Conservation (phyloP, 1,140 invertebrate genomes). For the Sycophila sp. region DNA sequence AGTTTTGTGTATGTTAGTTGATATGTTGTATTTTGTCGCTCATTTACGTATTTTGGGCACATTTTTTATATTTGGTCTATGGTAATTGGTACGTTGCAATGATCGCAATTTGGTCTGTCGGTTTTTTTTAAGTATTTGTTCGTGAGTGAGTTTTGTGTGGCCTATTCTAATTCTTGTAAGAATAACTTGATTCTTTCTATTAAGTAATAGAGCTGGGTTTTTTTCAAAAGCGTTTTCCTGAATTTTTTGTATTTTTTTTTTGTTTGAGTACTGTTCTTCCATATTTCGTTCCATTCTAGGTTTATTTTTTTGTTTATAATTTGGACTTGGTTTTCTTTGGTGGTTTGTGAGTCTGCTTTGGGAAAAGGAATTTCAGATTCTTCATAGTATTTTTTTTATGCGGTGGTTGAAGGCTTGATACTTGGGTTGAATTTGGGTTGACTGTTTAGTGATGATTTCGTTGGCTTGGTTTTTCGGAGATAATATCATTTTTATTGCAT, state of each 20-base stretch:
- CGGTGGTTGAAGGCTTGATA: background rate
- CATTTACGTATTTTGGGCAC: too few species aligned
- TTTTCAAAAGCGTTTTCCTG: background rate
- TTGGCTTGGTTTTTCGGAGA: slow-evolving; percentile 6
- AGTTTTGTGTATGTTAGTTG: too few species aligned
- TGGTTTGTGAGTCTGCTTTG: background rate
- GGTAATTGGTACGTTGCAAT: too few species aligned
- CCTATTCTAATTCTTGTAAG: background rate
- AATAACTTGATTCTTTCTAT: background rate
- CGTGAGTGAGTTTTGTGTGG: background rate
- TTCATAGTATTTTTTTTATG: background rate
- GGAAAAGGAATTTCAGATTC: too few species aligned
- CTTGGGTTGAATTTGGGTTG: background rate
- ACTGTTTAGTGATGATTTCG: background rate
- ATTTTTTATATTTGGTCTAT: too few species aligned
- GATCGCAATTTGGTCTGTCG: too few species aligned
- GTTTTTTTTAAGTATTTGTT: background rate
- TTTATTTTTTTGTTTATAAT: background rate
- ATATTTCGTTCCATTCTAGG: too few species aligned
- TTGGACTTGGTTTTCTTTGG: background rate
- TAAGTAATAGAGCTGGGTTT: background rate
- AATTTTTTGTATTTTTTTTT: background rate
- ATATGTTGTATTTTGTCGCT: too few species aligned
- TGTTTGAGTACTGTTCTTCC: background rate
- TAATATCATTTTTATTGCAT: background rate